A percentile compares a stretch with the other conserved stretches of the same genome.
Conservation (phyloP, 2,888 invertebrate genomes). For the Meta bourneti region DNA sequence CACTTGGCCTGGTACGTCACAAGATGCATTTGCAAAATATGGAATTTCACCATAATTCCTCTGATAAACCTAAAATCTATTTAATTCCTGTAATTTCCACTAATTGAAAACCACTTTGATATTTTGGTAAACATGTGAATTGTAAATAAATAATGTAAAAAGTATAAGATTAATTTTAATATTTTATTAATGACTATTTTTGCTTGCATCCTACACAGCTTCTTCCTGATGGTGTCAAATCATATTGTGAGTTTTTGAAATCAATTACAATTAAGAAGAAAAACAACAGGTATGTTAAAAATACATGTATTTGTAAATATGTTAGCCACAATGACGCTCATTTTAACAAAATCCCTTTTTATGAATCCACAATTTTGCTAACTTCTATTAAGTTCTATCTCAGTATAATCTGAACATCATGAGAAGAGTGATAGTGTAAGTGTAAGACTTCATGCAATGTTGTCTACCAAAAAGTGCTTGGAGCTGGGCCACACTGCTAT, state of each 20-base stretch:
- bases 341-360: no score
- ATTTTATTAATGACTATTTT: not conserved
- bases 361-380: no score
- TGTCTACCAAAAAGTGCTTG: no score
- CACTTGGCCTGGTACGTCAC: no score
- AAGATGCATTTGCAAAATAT: not conserved
- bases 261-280: slow-evolving; percentile 13
- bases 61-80: not conserved
- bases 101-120: no score
- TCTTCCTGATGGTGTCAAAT: slow-evolving; percentile 53
- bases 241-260: slow-evolving; percentile 59
- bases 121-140: no score
- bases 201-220: slow-evolving; percentile 30
- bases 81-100: not conserved
- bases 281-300: slow-evolving; percentile 12
- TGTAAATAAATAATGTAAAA: not conserved
- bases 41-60: slow-evolving; percentile 1
- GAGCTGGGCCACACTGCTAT: no score
- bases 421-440: no score
- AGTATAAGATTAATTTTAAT: not conserved
- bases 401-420: no score
- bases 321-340: no score
- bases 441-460: no score
- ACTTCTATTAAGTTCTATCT: no score
- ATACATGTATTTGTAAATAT: not conserved